phyloP scores from a whole-genome alignment of 2,888 invertebrate species.

The Drosophila paucipuncta region DNA sequence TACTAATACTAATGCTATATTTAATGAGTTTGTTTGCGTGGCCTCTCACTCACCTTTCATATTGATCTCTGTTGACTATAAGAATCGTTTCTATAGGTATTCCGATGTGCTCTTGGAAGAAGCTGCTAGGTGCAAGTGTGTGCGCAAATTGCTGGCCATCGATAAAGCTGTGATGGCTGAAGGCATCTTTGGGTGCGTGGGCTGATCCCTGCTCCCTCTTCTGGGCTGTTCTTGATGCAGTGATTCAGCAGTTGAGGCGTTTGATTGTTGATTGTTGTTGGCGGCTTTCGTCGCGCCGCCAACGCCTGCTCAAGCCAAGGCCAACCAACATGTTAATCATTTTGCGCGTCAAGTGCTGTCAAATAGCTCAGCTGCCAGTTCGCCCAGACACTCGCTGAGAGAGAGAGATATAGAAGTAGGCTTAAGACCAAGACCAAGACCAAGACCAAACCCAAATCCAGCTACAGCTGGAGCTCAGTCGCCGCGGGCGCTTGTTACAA shows the following conservation, averaged over 20 bases:
- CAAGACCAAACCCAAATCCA: conserved; percentile 7
- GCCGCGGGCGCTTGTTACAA: conserved; percentile 77
- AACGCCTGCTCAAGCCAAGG: conserved; percentile 23
- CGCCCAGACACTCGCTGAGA: not conserved
- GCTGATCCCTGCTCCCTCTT: conserved; percentile 23
- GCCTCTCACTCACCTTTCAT: not conserved
- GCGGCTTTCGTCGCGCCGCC: conserved; percentile 68
- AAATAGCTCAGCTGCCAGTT: conserved; percentile 45
- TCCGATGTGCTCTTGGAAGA: not conserved
- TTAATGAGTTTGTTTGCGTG: not conserved
- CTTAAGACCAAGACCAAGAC: not conserved
- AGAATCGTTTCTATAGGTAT: not conserved
- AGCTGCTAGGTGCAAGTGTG: conserved; percentile 28
- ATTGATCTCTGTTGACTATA: not conserved
- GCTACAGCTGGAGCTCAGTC: conserved; percentile 40
- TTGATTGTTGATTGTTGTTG: conserved; percentile 53
- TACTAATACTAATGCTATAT: not conserved
- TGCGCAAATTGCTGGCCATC: conserved; percentile 19
- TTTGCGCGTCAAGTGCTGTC: conserved; percentile 73
- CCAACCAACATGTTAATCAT: conserved; percentile 74
- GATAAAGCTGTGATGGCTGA: conserved; percentile 1
- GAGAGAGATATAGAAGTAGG: not conserved
- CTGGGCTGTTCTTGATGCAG: conserved; percentile 25
- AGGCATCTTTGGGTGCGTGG: conserved; percentile 28
- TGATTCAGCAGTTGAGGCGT: conserved; percentile 51